A percentile compares a stretch with the other conserved stretches of the same genome.
Conservation (phyloP, 2,888 invertebrate genomes). For the Nowickia ferox region DNA sequence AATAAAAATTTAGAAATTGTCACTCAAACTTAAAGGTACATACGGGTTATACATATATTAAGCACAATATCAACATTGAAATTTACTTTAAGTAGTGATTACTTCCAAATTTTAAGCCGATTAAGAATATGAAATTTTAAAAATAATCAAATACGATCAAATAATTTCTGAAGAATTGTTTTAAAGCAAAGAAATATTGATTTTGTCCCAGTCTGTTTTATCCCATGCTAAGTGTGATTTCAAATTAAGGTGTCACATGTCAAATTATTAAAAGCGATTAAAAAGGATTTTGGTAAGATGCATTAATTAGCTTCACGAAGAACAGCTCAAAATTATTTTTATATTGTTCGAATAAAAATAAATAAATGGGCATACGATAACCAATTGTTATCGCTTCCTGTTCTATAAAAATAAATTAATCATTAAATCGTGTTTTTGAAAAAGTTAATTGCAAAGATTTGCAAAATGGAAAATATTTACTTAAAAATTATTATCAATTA, state of each 20-base stretch:
- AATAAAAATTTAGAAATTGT: background rate
- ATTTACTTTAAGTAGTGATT: background rate
- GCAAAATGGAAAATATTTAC: background rate
- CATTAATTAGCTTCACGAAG: too few species aligned
- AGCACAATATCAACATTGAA: background rate
- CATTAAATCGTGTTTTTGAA: too few species aligned
- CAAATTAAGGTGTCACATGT: background rate
- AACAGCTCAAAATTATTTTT: too few species aligned
- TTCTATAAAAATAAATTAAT: too few species aligned
- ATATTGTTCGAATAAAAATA: too few species aligned
- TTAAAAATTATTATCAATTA: background rate
- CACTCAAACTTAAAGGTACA: background rate
- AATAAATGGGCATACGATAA: too few species aligned
- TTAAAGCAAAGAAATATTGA: background rate
- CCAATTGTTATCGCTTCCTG: too few species aligned
- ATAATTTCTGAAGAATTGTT: background rate
- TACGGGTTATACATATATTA: background rate
- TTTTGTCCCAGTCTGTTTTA: background rate
- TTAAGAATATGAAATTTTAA: background rate
- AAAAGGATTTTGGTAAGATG: too few species aligned
- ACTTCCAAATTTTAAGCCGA: background rate
- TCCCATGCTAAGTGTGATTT: background rate
- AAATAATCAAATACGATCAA: background rate
- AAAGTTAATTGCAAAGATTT: too few species aligned
- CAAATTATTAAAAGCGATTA: too few species aligned